phyloP scores from a whole-genome alignment of 2,797 vertebrate genomes.

The Huso huso region DNA sequence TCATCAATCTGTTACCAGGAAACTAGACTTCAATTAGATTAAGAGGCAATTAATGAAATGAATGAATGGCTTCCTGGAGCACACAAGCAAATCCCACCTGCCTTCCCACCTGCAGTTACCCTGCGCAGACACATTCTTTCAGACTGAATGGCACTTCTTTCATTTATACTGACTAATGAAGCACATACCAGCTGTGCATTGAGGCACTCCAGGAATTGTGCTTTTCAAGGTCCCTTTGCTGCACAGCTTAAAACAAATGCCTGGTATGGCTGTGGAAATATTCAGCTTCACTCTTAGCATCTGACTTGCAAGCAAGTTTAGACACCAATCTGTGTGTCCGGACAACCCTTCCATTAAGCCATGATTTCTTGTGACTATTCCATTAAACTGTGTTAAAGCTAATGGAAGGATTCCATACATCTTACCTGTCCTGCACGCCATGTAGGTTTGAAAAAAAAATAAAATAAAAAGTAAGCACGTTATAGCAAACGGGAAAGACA shows the following conservation, averaged over 20 bases:
- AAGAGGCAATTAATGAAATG: conserved; percentile 23
- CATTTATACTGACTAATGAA: background rate
- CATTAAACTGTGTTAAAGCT: too few species aligned
- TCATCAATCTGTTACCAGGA: conserved; percentile 24
- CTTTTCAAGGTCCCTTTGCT: background rate
- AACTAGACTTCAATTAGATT: conserved; percentile 18
- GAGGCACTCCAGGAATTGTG: background rate
- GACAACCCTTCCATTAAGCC: too few species aligned
- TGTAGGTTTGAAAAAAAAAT: too few species aligned
- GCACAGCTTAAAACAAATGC: background rate
- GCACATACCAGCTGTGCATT: conserved; percentile 7
- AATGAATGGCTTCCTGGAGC: background rate
- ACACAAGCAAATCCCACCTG: background rate
- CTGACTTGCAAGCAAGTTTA: too few species aligned
- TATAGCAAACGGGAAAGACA: too few species aligned
- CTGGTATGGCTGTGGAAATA: too few species aligned
- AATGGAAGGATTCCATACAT: too few species aligned
- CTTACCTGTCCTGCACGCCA: too few species aligned
- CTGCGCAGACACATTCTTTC: background rate
- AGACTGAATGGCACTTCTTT: background rate
- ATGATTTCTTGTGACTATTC: too few species aligned
- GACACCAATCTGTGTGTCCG: too few species aligned
- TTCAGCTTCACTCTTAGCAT: too few species aligned
- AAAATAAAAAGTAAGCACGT: too few species aligned
- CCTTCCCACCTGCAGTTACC: conserved; percentile 8